Percentiles rank a stretch among this genome's conserved stretches.
phyloP scores from a whole-genome alignment of 2,797 vertebrate species.

The Delichon dasypus region DNA sequence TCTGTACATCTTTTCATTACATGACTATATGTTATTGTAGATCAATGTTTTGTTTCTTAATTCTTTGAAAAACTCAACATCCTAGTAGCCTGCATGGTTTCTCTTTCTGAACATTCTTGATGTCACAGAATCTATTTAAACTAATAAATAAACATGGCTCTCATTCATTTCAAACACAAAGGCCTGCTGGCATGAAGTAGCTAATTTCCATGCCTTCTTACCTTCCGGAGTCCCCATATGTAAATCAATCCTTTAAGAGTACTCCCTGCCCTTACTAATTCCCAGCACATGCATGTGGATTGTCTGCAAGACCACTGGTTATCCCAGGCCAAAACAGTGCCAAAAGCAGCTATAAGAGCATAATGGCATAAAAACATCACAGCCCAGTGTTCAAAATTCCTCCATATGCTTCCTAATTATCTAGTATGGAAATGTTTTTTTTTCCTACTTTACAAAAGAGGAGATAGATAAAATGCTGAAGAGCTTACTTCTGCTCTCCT shows the following conservation, averaged over 20 bases:
- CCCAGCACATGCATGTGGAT: not conserved
- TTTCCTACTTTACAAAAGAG: not conserved
- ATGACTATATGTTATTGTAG: not conserved
- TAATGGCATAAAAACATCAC: not conserved
- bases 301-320: not conserved
- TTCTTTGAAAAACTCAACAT: not conserved
- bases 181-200: not conserved
- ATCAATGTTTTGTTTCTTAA: not conserved
- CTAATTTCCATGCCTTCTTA: not conserved
- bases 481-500: not conserved
- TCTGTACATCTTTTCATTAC: not conserved
- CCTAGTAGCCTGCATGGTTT: not conserved
- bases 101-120: not conserved
- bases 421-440: not conserved
- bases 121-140: not conserved
- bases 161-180: not conserved
- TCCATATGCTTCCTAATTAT: not conserved
- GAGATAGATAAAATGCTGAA: not conserved
- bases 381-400: not conserved
- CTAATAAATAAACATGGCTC: not conserved
- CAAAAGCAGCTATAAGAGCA: not conserved
- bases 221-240: not conserved
- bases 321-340: not conserved
- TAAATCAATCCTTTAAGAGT: not conserved
- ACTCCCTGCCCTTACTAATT: not conserved